These are phyloP conservation scores for Rhingia campestris DNA, from an alignment of 2,888 invertebrate species.

Conservation along the genomic window DNA sequence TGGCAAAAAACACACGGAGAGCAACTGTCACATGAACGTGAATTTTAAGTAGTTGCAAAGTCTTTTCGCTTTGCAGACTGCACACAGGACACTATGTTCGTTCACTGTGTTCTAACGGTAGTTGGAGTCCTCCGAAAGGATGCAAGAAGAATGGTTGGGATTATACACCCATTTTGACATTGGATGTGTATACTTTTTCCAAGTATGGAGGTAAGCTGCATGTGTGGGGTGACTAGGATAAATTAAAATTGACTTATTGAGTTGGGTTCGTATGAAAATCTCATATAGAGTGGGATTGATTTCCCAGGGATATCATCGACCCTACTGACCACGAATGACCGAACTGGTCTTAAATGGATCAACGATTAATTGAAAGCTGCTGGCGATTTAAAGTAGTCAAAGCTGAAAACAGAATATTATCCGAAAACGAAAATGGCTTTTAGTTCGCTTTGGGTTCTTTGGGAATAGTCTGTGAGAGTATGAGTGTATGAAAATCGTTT, in stretches of 20 bases:
- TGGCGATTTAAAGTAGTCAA: too few relatives aligned
- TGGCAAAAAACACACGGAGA: conserved; percentile 36
- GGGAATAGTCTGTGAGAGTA: too few relatives aligned
- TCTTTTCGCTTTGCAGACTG: conserved; percentile 48
- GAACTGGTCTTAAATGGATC: background rate
- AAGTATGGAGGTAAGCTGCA: conserved; percentile 19
- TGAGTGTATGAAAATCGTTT: too few relatives aligned
- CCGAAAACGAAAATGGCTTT: too few relatives aligned
- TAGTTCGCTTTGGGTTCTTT: too few relatives aligned
- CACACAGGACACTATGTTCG: conserved; percentile 28
- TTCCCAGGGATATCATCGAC: conserved; percentile 7
- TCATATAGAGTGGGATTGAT: conserved; percentile 13
- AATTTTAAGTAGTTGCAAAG: conserved; percentile 72
- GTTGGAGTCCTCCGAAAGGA: background rate
- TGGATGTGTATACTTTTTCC: background rate
- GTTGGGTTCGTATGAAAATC: background rate
- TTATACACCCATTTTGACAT: conserved; percentile 33
- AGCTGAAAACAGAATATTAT: too few relatives aligned
- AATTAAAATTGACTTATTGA: conserved; percentile 57
- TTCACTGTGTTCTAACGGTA: background rate
- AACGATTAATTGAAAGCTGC: background rate
- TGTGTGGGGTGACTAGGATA: conserved; percentile 6
- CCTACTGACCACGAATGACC: conserved; percentile 9
- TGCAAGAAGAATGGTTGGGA: conserved; percentile 30
- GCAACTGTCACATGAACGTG: conserved; percentile 73